Evolutionary conservation across 2,888 invertebrate species (phyloP), one percentile per base, ranked within the genome.

Genomic region (Pseudoips prasinana): DNA sequence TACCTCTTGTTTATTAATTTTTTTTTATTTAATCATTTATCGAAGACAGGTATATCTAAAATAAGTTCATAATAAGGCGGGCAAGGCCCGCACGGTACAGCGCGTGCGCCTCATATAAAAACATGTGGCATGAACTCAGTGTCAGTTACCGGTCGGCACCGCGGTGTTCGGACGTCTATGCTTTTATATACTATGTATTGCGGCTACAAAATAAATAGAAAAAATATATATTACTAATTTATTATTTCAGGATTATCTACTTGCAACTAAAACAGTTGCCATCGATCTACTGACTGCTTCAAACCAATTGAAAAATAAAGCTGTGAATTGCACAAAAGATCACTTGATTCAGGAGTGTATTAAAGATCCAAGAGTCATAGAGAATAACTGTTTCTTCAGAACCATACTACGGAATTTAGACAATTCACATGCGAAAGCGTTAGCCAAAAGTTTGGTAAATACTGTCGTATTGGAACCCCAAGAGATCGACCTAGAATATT

Each of bases 391-490:
- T 30, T 66, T 75, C 23, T 53, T 64, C 6, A 72, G 63, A 55
- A 62, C 71, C 8, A 42, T 88, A 7, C 76, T 82, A 9, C 33
- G 35, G 7, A 68, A 84, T 57, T 62, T 89, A 34, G 72, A 81
- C 1, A 62, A 57, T 40, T 61, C 52, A 8, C 80, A 80, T 44
- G 27, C 53, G 1, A 85, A 75, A 53, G 53, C 57, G 42, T 37
- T 77, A 7, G 69, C 82, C 1, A 88, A 85, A 62, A 56, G 38
- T 31, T 48, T 89, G 17, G 40, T 80, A 1, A 82, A 80, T 55
- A 45, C 66, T 3, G 66, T 60, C 24, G 36, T 14, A 14, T 14
- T 5, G 14, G 3, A 14, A 20, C 20, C 7, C 7, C 3, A 71
- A 7, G 55, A 53, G 63, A 37, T 33, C 54, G 9, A 54, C 64